These are phyloP conservation scores for Drosophila miranda DNA, from an alignment of 1,140 invertebrate species.

Conservation along the genomic window DNA sequence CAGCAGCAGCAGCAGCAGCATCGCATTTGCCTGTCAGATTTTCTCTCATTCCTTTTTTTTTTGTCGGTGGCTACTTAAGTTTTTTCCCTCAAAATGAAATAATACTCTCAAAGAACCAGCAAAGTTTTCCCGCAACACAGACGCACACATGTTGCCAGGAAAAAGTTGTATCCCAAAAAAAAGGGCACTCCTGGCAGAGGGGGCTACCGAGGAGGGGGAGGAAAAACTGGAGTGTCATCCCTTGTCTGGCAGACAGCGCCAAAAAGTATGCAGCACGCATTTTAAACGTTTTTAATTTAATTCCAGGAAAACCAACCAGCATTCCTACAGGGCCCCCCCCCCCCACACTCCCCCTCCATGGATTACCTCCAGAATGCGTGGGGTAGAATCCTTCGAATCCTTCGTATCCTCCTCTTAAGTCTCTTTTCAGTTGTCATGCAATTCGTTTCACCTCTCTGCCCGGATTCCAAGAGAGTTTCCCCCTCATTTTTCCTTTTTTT, in stretches of 20 bases:
- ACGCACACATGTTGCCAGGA: slow-evolving; percentile 31
- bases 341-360: too few relatives aligned
- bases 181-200: too few relatives aligned
- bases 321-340: too few relatives aligned
- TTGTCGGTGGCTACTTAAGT: slow-evolving; percentile 10
- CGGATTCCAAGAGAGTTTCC: background rate
- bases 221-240: slow-evolving; percentile 45
- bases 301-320: too few relatives aligned
- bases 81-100: slow-evolving; percentile 5
- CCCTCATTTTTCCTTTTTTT: slow-evolving; percentile 2
- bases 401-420: slow-evolving; percentile 29
- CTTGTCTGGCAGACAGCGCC: slow-evolving; percentile 38
- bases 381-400: slow-evolving; percentile 21
- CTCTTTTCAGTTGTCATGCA: slow-evolving; percentile 47
- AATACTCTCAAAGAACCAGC: background rate
- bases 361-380: too few relatives aligned
- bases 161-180: slow-evolving; percentile 18
- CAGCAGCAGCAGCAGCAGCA: background rate
- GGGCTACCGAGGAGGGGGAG: background rate
- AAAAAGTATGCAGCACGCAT: slow-evolving; percentile 65
- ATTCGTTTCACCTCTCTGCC: slow-evolving; percentile 19
- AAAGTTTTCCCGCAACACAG: background rate
- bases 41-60: background rate
- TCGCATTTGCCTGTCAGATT: slow-evolving; percentile 49
- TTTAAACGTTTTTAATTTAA: slow-evolving; percentile 68